Evolutionary conservation across 2,888 invertebrate genomes (phyloP).

Genomic region (Eristalinus aeneus): DNA sequence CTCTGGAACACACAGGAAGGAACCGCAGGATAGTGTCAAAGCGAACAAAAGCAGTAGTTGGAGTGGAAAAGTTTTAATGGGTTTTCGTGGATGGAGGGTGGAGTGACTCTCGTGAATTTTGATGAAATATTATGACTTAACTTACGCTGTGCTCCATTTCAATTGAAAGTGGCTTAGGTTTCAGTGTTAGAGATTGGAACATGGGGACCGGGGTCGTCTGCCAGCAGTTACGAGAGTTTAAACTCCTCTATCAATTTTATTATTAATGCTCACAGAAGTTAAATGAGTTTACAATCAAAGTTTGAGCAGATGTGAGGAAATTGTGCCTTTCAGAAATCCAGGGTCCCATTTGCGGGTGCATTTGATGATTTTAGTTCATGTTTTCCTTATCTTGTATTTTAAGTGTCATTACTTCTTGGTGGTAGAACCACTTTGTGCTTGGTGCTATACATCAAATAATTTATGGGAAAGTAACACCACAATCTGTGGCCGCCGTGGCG

Average conservation of each 20-base stretch:
- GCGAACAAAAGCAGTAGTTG: constrained; percentile 25
- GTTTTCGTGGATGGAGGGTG: not conserved
- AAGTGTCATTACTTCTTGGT: too few relatives aligned
- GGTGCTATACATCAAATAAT: too few relatives aligned
- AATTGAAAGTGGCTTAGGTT: not conserved
- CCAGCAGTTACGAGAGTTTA: not conserved
- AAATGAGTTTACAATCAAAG: not conserved
- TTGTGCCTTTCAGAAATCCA: not conserved
- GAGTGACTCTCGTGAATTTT: not conserved
- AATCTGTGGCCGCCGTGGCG: too few relatives aligned
- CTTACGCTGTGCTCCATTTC: not conserved
- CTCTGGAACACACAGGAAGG: constrained; percentile 5
- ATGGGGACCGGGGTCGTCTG: not conserved
- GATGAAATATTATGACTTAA: not conserved
- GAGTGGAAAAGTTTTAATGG: constrained; percentile 30
- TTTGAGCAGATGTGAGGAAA: not conserved
- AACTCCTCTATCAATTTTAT: not conserved
- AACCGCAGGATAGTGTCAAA: constrained; percentile 38
- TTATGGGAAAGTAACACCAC: too few relatives aligned
- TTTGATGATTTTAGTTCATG: too few relatives aligned
- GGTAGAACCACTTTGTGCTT: too few relatives aligned
- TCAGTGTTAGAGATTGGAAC: not conserved
- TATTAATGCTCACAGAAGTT: not conserved
- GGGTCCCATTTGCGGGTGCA: not conserved
- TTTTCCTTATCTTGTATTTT: too few relatives aligned